phyloP scores from a whole-genome alignment of 2,888 invertebrate genomes.

The Nemotelus pantherinus region DNA sequence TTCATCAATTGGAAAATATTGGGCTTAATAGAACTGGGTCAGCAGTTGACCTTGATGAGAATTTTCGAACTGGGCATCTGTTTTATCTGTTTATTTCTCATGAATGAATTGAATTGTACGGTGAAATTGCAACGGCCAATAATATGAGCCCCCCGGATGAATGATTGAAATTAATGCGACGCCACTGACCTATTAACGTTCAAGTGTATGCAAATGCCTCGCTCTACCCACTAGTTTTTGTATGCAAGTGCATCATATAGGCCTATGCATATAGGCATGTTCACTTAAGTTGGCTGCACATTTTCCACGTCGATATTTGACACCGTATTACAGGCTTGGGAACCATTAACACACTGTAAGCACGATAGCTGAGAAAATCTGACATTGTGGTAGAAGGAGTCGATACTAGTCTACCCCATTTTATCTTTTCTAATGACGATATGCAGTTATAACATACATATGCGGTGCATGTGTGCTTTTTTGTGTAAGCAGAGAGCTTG shows the following conservation, averaged over 20 bases:
- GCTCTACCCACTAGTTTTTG: too few relatives aligned
- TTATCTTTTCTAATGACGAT: too few relatives aligned
- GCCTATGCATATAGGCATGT: too few relatives aligned
- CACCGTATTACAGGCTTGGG: not conserved
- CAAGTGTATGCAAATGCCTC: not conserved
- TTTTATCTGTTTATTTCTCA: not conserved
- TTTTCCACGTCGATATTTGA: constrained; percentile 10
- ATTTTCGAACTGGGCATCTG: constrained; percentile 3
- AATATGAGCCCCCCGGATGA: not conserved
- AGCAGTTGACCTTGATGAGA: constrained; percentile 22
- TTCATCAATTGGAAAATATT: constrained; percentile 3
- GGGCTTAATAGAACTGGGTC: constrained; percentile 11
- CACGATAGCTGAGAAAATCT: constrained; percentile 39
- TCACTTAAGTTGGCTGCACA: constrained; percentile 11
- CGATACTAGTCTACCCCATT: too few relatives aligned
- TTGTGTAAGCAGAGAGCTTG: not conserved
- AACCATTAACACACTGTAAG: constrained; percentile 33
- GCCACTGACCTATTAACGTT: constrained; percentile 29
- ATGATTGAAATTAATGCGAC: constrained; percentile 2
- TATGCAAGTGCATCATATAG: too few relatives aligned
- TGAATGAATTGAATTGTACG: constrained; percentile 5
- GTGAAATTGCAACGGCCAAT: not conserved
- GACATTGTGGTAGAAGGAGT: not conserved
- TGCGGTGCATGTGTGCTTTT: not conserved
- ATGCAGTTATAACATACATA: too few relatives aligned